Base-by-base conservation (phyloP, 2,888 invertebrate species). In the Ormyrus pomaceus region DNA sequence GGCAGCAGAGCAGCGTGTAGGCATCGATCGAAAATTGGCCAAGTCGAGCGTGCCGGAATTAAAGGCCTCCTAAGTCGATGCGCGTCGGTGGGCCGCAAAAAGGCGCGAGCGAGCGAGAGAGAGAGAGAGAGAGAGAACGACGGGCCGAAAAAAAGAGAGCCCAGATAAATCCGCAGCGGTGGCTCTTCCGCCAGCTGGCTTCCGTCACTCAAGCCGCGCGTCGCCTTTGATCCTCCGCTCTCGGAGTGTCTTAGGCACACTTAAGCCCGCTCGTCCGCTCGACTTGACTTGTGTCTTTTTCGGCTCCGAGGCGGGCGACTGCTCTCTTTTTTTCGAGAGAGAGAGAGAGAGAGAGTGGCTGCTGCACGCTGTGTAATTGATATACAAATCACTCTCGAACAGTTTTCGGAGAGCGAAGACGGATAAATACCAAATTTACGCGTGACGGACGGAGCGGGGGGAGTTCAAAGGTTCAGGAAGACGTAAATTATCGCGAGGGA, bases 171-270 rank as follows among this genome's bases (percentile, higher is more conserved):
- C 85, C 84, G 85, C 8, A 10, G 53, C 50, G 11, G 2, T n/a
- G 76, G 85, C 85, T 87, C 86, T 86, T 87, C 87, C 85, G 86
- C 75, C 86, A 89, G 89, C 87, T 88, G 89, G 87, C 86, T 88
- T 88, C 87, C 86, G 88, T 89, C 89, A 88, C 86, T 88, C 87
- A 87, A 74, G 86, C 34, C 34, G 19, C 87, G 87, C 19, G 87
- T 79, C 65, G 73, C 66, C 87, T 89, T 89, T 89, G 87, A 89
- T 89, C 84, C 82, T 85, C 84, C 81, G 34, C 34, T 81, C 82
- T 81, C 82, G 80, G 68, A 56, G 82, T 84, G 85, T 85, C 86
- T 86, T 84, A 82, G 82, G 84, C 84, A 85, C 85, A 85, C 86
- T 86, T 86, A 86, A 85, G 83, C 84, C 77, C 13, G 19, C 53